Evolutionary conservation across 2,797 vertebrate species (phyloP).

Genomic region (Staurois parvus): DNA sequence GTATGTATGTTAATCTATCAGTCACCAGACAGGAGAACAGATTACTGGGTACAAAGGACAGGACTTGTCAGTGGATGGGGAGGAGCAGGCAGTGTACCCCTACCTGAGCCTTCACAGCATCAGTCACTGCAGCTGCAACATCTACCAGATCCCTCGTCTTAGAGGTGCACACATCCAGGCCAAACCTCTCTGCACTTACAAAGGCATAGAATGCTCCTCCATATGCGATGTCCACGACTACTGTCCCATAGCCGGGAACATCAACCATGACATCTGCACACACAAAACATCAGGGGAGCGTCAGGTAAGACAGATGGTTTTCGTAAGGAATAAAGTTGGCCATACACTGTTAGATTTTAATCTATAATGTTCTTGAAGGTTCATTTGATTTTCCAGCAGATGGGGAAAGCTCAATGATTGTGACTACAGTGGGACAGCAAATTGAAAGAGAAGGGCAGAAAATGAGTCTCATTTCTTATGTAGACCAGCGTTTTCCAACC

Average conservation of each 20-base stretch:
- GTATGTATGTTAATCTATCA: slow-evolving; percentile 1
- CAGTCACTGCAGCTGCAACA: slow-evolving; percentile 83
- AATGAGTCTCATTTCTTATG: no score
- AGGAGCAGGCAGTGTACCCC: background rate
- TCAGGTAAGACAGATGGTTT: background rate
- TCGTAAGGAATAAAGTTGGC: no score
- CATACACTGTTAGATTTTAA: no score
- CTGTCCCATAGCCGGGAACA: slow-evolving; percentile 80
- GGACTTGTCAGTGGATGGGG: background rate
- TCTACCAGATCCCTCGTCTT: slow-evolving; percentile 85
- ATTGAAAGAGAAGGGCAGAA: no score
- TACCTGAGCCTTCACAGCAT: slow-evolving; percentile 88
- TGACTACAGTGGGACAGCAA: no score
- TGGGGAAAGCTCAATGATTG: no score
- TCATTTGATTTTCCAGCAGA: no score
- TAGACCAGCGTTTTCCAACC: no score
- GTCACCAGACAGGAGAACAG: background rate
- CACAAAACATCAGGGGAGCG: slow-evolving; percentile 29
- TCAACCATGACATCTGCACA: slow-evolving; percentile 80
- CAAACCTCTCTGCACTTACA: slow-evolving; percentile 82
- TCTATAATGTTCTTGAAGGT: no score
- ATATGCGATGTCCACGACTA: slow-evolving; percentile 87
- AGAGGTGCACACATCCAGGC: slow-evolving; percentile 83
- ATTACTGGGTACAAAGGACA: background rate
- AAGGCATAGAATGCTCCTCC: slow-evolving; percentile 94